Evolutionary conservation across 1,140 invertebrate species (phyloP), one percentile per base, ranked within the genome.

Genomic region (Brachionus rubens): DNA sequence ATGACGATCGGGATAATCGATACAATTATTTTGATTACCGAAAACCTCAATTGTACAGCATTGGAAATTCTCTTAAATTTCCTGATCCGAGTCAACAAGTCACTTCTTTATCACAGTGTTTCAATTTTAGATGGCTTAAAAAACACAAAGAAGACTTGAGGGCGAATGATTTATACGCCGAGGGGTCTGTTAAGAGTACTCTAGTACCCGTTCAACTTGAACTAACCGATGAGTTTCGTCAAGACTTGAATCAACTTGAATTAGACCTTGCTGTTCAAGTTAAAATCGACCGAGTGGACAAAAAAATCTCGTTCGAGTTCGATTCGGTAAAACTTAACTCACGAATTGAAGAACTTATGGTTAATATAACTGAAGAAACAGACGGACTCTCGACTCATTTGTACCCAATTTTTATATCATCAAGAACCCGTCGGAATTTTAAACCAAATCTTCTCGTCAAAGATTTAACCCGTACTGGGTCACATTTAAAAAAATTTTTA

Each of bases 371-470:
- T 26, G 19, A n/a, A n/a, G 52, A 56, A 2, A 3, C 24, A n/a
- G 52, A 56, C 52, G 46, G 46, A 48, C 24, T 56, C 10, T 24
- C 52, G 19, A 56, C 52, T 14, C 52, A 56, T 56, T 30, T 56
- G 24, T 30, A 56, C 30, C 52, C 52, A 9, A 56, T 56, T 26
- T 56, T 56, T 56, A 16, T 56, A 3, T 56, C 52, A 9, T 56
- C 52, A 28, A n/a, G 9, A 14, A 1, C 26, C 9, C 24, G 28
- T 28, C 24, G 30, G 7, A 14, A 56, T 26, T 56, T 56, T 56
- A 30, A 2, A 0, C 52, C 52, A 30, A 56, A 56, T 26, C n/a
- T 56, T 26, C 28, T 56, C 14, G 52, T 56, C 28, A 56, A n/a
- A 56, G 52, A 56, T 7, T 30, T 56, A n/a, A 28, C 24, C 26